Evolutionary conservation across 2,113 vertebrate species (phyloP).

Genomic region (Callocephalon fimbriatum): DNA sequence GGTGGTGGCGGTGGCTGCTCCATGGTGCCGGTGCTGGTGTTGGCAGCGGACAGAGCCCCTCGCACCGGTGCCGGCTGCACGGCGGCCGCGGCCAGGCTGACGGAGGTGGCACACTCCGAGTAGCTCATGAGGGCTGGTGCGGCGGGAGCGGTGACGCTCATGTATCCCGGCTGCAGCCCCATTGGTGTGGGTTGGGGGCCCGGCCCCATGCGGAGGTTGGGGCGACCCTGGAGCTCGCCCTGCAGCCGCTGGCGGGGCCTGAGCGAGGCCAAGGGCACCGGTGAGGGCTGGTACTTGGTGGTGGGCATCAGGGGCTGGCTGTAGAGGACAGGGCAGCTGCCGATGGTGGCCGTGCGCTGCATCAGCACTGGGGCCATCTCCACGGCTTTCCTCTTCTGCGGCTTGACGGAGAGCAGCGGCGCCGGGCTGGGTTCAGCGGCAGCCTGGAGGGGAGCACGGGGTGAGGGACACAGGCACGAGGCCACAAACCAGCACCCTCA

Average conservation of each 20-base stretch:
- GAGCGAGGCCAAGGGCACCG: background rate
- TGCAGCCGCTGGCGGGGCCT: slow-evolving; percentile 42
- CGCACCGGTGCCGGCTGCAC: slow-evolving; percentile 76
- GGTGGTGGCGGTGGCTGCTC: slow-evolving; percentile 67
- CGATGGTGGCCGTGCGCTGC: slow-evolving; percentile 88
- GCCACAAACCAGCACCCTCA: no score
- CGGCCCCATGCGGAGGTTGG: background rate
- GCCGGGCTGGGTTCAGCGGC: slow-evolving; percentile 57
- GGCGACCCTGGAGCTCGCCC: slow-evolving; percentile 53
- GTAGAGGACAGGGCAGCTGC: slow-evolving; percentile 93
- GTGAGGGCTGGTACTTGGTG: slow-evolving; percentile 69
- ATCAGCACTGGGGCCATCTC: slow-evolving; percentile 76
- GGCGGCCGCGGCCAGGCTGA: slow-evolving; percentile 66
- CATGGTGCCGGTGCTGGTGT: background rate
- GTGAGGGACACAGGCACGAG: background rate
- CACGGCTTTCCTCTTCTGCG: slow-evolving; percentile 86
- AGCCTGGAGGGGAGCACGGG: background rate
- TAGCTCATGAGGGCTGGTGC: slow-evolving; percentile 76
- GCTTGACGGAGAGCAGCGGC: slow-evolving; percentile 72
- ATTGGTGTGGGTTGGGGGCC: slow-evolving; percentile 41
- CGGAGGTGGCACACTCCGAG: slow-evolving; percentile 71
- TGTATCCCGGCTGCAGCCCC: slow-evolving; percentile 74
- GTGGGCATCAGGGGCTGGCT: slow-evolving; percentile 81
- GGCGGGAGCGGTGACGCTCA: slow-evolving; percentile 78
- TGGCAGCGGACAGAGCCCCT: slow-evolving; percentile 56